These are phyloP conservation scores for Silvanus unidentatus DNA, from an alignment of 2,888 invertebrate species.

Conservation along the genomic window DNA sequence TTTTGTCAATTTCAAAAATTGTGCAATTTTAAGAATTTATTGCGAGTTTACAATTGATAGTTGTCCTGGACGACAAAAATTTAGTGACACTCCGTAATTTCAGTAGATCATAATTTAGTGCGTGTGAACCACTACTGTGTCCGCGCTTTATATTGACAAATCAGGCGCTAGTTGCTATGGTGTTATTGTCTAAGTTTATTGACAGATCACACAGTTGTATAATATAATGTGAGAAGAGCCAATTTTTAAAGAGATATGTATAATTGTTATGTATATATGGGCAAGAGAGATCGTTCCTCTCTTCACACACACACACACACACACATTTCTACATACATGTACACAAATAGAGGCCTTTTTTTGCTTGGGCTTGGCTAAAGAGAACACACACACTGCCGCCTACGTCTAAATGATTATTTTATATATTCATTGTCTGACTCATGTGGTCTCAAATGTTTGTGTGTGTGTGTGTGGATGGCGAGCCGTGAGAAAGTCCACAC, in stretches of 20 bases:
- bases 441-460: slow-evolving; percentile 24
- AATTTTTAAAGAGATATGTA: background rate
- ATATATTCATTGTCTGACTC: slow-evolving; percentile 32
- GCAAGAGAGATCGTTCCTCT: slow-evolving; percentile 2
- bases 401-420: slow-evolving; percentile 32
- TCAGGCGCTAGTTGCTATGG: no score
- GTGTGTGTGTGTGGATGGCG: slow-evolving; percentile 11
- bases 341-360: slow-evolving; percentile 16
- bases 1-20: no score
- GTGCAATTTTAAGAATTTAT: no score
- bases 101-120: no score
- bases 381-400: slow-evolving; percentile 23
- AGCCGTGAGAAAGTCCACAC: slow-evolving; percentile 32
- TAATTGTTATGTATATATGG: slow-evolving; percentile 2
- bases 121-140: no score
- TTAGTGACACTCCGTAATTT: no score
- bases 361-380: slow-evolving; percentile 25
- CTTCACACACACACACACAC: background rate
- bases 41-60: no score
- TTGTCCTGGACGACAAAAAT: no score
- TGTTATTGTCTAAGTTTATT: no score
- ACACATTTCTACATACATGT: background rate
- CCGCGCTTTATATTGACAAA: no score
- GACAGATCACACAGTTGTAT: no score
- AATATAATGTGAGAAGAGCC: no score